Evolutionary conservation across 2,888 invertebrate species (phyloP), one percentile per base, ranked within the genome.

Genomic region (Myopa testacea): DNA sequence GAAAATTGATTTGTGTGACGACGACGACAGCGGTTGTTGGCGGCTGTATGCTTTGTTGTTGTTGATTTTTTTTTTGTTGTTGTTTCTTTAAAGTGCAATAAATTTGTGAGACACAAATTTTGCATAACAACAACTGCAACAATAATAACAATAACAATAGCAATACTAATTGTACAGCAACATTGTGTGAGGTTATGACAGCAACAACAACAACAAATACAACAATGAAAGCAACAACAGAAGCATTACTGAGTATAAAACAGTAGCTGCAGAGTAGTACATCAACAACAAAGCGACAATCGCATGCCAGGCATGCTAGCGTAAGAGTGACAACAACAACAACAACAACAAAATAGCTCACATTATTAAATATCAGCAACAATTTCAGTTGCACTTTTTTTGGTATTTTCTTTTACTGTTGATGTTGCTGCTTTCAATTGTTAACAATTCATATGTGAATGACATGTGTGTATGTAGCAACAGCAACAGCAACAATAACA

Each of bases 181-280:
- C 63, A 63, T n/a, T 67, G 40, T 16, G 16, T n/a, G 16, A 55
- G 16, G 55, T 55, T 55, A n/a, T 65, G 65, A 34, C 65, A 65
- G 65, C 26, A 19, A 26, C 55, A 55, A 55, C 55, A 10, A 14
- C 55, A 55, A 55, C 55, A 6, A 55, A 12, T 4, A 10, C 16
- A 55, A n/a, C n/a, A n/a, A n/a, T n/a, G n/a, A 55, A 12, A n/a
- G 55, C 55, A 55, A 55, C 55, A 55, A n/a, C 55, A 55, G 55
- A 55, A 50, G 14, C 8, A 50, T 50, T 10, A 50, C 1, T 50
- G 14, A 50, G 50, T 50, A 50, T 10, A 50, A 50, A 14, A 10
- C 14, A 14, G 14, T 50, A 14, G 50, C 8, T 10, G 50, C 2
- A 26, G 26, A 26, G 26, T 26, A 1, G 26, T 26, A 26, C 26